Conservation (phyloP, 2,797 vertebrate genomes). For the Miichthys miiuy region DNA sequence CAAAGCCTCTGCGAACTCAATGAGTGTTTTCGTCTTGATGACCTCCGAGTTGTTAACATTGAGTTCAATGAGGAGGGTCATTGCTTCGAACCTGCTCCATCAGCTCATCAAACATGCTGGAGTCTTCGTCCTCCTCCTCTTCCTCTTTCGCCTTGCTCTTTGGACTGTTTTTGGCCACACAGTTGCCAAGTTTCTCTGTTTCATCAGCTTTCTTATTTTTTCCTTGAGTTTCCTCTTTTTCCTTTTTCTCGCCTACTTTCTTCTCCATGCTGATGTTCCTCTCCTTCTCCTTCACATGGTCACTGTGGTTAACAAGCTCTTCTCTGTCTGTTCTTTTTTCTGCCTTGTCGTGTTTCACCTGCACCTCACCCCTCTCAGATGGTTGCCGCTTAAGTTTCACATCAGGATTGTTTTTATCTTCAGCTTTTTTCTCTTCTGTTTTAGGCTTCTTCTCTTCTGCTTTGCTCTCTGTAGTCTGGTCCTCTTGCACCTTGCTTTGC, state of each 20-base stretch:
- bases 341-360: slow-evolving; percentile 64
- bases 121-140: slow-evolving; percentile 87
- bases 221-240: slow-evolving; percentile 67
- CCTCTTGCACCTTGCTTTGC: slow-evolving; percentile 83
- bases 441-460: slow-evolving; percentile 69
- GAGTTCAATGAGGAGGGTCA: slow-evolving; percentile 89
- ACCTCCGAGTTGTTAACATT: slow-evolving; percentile 98
- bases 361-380: slow-evolving; percentile 58
- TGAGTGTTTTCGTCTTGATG: slow-evolving; percentile 93
- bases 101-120: slow-evolving; percentile 95
- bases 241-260: slow-evolving; percentile 59
- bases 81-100: slow-evolving; percentile 91
- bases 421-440: slow-evolving; percentile 64
- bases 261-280: slow-evolving; percentile 40
- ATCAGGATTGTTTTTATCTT: slow-evolving; percentile 62
- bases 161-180: slow-evolving; percentile 67
- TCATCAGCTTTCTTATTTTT: slow-evolving; percentile 49
- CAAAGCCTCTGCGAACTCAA: slow-evolving; percentile 93
- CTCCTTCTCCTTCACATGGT: slow-evolving; percentile 61
- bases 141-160: slow-evolving; percentile 76
- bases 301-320: slow-evolving; percentile 73
- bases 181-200: slow-evolving; percentile 70
- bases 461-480: slow-evolving; percentile 78
- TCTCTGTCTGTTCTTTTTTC: slow-evolving; percentile 72
- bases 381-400: slow-evolving; percentile 61